Conservation (phyloP, 2,888 invertebrate species). For the Napeogenes inachia region DNA sequence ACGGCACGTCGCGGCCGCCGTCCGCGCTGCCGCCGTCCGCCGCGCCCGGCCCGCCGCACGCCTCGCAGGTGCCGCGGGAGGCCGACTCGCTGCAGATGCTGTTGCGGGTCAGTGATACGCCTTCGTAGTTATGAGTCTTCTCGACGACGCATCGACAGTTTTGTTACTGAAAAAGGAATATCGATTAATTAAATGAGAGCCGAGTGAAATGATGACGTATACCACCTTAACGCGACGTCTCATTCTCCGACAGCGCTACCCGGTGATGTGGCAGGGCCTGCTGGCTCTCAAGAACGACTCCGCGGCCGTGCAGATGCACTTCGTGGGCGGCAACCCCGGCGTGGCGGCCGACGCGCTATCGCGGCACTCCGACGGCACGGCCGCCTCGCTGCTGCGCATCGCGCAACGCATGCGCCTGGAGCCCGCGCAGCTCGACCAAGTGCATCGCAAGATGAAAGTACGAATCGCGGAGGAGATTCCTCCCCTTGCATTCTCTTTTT, state of each 20-base stretch:
- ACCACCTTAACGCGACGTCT: too few relatives aligned
- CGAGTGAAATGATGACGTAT: too few relatives aligned
- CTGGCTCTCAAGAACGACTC: slow-evolving; percentile 97
- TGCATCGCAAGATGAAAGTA: slow-evolving; percentile 97
- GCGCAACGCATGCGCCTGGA: slow-evolving; percentile 98
- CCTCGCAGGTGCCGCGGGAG: slow-evolving; percentile 87
- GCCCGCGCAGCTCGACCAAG: slow-evolving; percentile 96
- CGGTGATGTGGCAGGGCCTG: slow-evolving; percentile 98
- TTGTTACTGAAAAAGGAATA: too few relatives aligned
- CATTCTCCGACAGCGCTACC: slow-evolving; percentile 88
- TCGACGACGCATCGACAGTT: too few relatives aligned
- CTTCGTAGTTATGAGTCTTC: too few relatives aligned
- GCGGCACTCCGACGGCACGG: slow-evolving; percentile 87
- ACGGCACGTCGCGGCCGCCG: slow-evolving; percentile 47
- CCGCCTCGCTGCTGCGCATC: slow-evolving; percentile 92
- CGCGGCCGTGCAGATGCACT: slow-evolving; percentile 99
- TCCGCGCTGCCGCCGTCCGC: slow-evolving; percentile 58
- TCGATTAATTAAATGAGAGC: too few relatives aligned
- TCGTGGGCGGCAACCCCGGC: slow-evolving; percentile 94
- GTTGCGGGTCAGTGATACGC: slow-evolving; percentile 72
- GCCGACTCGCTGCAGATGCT: slow-evolving; percentile 89
- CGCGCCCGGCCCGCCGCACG: slow-evolving; percentile 81
- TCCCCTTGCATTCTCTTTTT: too few relatives aligned
- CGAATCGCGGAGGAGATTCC: neutral
- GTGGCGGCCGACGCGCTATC: slow-evolving; percentile 94